phyloP scores from a whole-genome alignment of 2,113 vertebrate species.

The Uropsilus gracilis region DNA sequence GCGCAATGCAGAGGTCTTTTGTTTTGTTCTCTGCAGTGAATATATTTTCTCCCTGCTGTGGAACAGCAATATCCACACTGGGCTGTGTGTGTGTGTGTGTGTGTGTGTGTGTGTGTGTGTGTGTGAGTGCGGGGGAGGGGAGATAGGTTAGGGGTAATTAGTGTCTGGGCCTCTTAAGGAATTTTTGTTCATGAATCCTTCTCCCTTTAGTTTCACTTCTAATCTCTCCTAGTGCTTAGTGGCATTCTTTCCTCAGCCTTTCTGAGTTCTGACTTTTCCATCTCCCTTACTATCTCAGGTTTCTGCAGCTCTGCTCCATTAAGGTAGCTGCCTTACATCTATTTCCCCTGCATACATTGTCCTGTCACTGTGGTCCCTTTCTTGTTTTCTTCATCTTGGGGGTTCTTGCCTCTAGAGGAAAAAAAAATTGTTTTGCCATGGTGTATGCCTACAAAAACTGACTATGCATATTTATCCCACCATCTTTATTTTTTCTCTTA shows the following conservation, averaged over 20 bases:
- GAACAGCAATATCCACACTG: not conserved
- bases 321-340: not conserved
- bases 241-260: not conserved
- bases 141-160: too few species aligned
- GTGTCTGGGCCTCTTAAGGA: not conserved
- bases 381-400: not conserved
- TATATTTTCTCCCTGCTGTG: not conserved
- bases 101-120: not conserved
- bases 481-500: too few species aligned
- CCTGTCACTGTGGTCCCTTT: not conserved
- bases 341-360: not conserved
- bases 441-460: not conserved
- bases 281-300: not conserved
- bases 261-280: accelerated
- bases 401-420: not conserved
- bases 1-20: not conserved
- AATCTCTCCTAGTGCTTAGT: not conserved
- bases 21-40: not conserved
- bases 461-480: not conserved
- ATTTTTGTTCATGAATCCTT: not conserved
- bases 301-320: not conserved
- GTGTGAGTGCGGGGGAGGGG: not conserved
- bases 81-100: not conserved
- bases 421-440: not conserved
- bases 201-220: not conserved